phyloP scores from a whole-genome alignment of 2,888 invertebrate species.

The Cheilosia scutellata region DNA sequence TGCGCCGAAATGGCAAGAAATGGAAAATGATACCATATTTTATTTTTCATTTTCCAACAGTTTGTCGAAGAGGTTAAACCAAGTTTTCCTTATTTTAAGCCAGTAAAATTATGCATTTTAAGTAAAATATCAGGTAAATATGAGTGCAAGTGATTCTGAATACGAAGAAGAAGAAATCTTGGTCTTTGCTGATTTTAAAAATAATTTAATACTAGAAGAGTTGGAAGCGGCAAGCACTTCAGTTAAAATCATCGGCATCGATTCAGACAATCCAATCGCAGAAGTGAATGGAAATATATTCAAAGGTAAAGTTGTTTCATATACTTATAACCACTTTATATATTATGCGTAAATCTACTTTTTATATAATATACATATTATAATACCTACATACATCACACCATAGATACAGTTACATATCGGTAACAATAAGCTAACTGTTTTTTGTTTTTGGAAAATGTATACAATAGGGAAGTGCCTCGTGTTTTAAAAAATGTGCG shows the following conservation, averaged over 20 bases:
- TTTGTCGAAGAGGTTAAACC: neutral
- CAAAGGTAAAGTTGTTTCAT: conserved; percentile 83
- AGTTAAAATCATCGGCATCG: conserved; percentile 86
- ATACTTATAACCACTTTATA: neutral
- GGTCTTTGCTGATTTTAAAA: conserved; percentile 83
- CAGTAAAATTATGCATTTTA: neutral
- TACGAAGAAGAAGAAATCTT: conserved; percentile 83
- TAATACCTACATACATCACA: too few relatives aligned
- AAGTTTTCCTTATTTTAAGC: neutral
- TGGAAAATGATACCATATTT: too few relatives aligned
- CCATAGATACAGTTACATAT: too few relatives aligned
- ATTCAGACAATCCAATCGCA: conserved; percentile 87
- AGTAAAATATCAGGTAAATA: conserved; percentile 45
- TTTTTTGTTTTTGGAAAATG: too few relatives aligned
- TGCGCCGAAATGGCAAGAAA: too few relatives aligned
- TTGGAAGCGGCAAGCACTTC: conserved; percentile 79
- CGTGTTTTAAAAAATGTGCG: too few relatives aligned
- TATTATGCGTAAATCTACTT: neutral
- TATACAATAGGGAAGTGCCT: too few relatives aligned
- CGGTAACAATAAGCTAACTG: too few relatives aligned
- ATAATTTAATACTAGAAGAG: conserved; percentile 80
- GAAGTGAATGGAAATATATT: conserved; percentile 89
- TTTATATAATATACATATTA: too few relatives aligned
- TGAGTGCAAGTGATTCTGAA: conserved; percentile 80
- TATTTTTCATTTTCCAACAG: too few relatives aligned